Evolutionary conservation across 1,140 invertebrate genomes (phyloP).

Genomic region (Sogatella furcifera): DNA sequence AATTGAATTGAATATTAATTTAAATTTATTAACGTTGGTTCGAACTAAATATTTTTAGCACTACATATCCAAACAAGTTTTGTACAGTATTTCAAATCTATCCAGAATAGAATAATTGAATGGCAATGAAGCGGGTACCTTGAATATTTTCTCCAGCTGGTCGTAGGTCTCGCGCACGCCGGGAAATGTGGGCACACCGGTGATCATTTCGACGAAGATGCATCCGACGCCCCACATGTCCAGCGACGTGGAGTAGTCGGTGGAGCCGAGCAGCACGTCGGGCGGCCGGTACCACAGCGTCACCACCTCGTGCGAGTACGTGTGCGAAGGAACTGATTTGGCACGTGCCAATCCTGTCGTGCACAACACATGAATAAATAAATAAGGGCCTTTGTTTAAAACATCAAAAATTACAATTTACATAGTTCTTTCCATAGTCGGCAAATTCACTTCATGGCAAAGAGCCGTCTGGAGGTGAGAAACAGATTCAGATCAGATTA

Average conservation of each 20-base stretch:
- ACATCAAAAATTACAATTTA: too few relatives aligned
- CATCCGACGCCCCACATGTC: slow-evolving; percentile 99
- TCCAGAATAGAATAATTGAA: too few relatives aligned
- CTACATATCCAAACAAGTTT: too few relatives aligned
- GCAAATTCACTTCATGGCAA: too few relatives aligned
- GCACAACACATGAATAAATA: neutral
- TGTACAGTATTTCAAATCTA: too few relatives aligned
- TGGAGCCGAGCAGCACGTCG: slow-evolving; percentile 92
- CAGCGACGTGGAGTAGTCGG: slow-evolving; percentile 86
- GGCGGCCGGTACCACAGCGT: slow-evolving; percentile 90
- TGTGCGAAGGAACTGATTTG: slow-evolving; percentile 93
- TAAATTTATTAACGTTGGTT: too few relatives aligned
- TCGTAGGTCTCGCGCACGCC: slow-evolving; percentile 90
- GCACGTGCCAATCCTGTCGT: slow-evolving; percentile 67
- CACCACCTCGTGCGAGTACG: slow-evolving; percentile 94
- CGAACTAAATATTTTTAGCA: too few relatives aligned
- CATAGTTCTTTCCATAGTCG: too few relatives aligned
- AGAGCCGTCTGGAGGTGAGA: too few relatives aligned
- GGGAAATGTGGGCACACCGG: slow-evolving; percentile 90
- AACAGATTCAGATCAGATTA: too few relatives aligned
- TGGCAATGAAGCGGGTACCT: slow-evolving; percentile 38
- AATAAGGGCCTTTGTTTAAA: too few relatives aligned
- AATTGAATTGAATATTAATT: too few relatives aligned
- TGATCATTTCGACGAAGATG: slow-evolving; percentile 96
- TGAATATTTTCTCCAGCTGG: slow-evolving; percentile 95